Evolutionary conservation across 2,888 invertebrate species (phyloP), one percentile per base, ranked within the genome.

Genomic region (Belgica antarctica): DNA sequence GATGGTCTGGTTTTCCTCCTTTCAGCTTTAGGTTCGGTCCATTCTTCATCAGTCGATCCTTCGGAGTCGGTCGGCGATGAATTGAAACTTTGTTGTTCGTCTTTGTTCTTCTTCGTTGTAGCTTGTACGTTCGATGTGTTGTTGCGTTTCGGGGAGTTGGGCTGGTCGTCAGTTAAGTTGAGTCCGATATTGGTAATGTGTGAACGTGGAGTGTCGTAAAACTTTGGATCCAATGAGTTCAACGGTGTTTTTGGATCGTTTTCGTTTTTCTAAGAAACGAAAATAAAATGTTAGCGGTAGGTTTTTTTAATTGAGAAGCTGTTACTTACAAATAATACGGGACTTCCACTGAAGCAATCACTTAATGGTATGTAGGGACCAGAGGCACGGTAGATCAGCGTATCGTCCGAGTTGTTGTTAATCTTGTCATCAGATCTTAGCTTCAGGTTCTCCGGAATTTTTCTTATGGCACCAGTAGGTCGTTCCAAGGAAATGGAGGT

Each of bases 331-430:
- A 75, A 72, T 71, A 78, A 76, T 65, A 78, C 77, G 2, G 87
- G 83, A 62, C 85, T 86, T 65, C 95, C 95, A 31, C 94, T 92
- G 74, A 92, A 89, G 78, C 95, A 95, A 80, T 95, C 94, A 70
- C 92, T 94, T 74, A 95, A 92, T 7, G 93, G 91, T 80, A 95
- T 94, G 78, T 95, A 95, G 0, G 93, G 92, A 22, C 92, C 91
- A 8, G 92, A 88, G 74, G 85, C 84, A 31, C 85, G 85, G 68
- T 87, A 87, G 62, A 86, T 83, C 70, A 85, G 82, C 10, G 87
- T 86, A 19, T 87, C 85, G 75, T 86, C 85, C 71, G 75, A 63
- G 61, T 63, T 71, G 71, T 80, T 78, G 1, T 78, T 68, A 15
- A 69, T 47, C 31, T 66, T 65, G 15, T 71, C 70, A 47, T 69